Base-by-base conservation (phyloP, 2,113 vertebrate genomes). In the Butorides virescens region DNA sequence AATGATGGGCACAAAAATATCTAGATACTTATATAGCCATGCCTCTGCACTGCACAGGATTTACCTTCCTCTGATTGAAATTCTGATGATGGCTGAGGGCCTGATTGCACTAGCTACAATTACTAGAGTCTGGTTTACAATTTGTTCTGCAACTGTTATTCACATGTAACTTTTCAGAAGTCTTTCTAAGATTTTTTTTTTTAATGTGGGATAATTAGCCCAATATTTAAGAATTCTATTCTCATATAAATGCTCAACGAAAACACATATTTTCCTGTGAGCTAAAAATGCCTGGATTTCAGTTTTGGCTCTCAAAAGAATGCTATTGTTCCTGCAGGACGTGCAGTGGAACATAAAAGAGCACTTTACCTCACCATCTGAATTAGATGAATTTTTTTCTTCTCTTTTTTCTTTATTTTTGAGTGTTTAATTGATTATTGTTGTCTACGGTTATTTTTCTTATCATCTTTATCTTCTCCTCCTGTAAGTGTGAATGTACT, bases 261-360 rank as follows among this genome's bases (percentile, higher is more conserved):
- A 97, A 98, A 96, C 88, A 95, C 55, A 73, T 95, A 95, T 96
- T 97, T 97, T 97, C 80, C 88, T 97, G 93, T 77, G 97, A 97
- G 93, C 93, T 97, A 95, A 96, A 95, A 97, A 94, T 95, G 96
- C 93, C 96, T 98, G 76, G 92, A 95, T 98, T 98, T 98, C 97
- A 96, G 77, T 82, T 96, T 90, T 93, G 42, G n/a, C 95, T 98
- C 94, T 98, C 96, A 79, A 95, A 97, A 97, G 95, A 95, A 97
- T 97, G 96, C 96, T 97, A 97, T 96, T 98, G 95, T 97, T 97
- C 92, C 70, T 95, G 46, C 19, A 67, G 89, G 85, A 96, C 1
- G 9, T 94, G 86, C 78, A 93, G 76, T 87, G 70, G 90, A 94
- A 97, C 90, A 95, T 65, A 95, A 96, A 97, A 96, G 94, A 92